These are phyloP conservation scores for Odontesthes bonariensis DNA, from an alignment of 2,113 vertebrate species.

Conservation along the genomic window DNA sequence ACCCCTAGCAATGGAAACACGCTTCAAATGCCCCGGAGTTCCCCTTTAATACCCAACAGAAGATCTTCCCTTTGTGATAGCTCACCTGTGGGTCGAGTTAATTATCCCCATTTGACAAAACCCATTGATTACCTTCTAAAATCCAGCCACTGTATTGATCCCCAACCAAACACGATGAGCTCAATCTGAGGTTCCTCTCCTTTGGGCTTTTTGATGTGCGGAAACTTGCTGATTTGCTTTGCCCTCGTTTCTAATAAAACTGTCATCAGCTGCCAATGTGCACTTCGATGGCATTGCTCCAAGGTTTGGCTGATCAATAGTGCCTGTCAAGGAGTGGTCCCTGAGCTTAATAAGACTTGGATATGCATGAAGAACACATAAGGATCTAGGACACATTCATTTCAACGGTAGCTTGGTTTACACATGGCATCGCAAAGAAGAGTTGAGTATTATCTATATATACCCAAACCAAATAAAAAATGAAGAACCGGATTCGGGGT, in stretches of 20 bases:
- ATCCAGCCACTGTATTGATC: slow-evolving; percentile 44
- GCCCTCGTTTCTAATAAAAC: slow-evolving; percentile 71
- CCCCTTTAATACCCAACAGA: background rate
- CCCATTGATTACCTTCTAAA: slow-evolving; percentile 41
- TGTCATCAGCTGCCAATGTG: slow-evolving; percentile 65
- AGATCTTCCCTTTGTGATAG: background rate
- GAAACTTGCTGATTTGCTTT: slow-evolving; percentile 53
- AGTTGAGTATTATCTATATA: background rate
- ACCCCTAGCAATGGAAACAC: no score
- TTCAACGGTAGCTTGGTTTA: no score
- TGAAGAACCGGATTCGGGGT: background rate
- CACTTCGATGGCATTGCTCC: slow-evolving; percentile 53
- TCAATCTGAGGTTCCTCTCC: slow-evolving; percentile 40
- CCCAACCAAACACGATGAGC: slow-evolving; percentile 47
- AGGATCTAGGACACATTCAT: slow-evolving; percentile 10
- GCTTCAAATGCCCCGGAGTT: no score
- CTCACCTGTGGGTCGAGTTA: slow-evolving; percentile 21
- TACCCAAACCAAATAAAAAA: background rate
- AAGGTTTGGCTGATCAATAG: slow-evolving; percentile 65
- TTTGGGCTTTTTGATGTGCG: slow-evolving; percentile 41
- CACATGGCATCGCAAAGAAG: no score
- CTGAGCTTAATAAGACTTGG: slow-evolving; percentile 38
- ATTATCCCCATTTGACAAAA: slow-evolving; percentile 24
- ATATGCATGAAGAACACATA: slow-evolving; percentile 45
- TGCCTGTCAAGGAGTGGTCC: slow-evolving; percentile 53